Base-by-base conservation (phyloP, 2,113 vertebrate genomes). In the Empidonax alnorum region DNA sequence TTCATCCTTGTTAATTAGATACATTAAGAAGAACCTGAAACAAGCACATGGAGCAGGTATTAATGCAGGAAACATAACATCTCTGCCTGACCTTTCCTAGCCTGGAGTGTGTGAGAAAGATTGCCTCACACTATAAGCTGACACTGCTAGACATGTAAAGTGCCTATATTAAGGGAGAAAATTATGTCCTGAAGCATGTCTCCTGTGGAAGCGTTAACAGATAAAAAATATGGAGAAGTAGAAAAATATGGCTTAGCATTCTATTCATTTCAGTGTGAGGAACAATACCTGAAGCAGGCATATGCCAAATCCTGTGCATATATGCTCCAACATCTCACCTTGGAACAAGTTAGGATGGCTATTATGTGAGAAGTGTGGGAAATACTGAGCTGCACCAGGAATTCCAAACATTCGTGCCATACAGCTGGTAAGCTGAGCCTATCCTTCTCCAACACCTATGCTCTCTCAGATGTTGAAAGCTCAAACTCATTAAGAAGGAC, bases 1-100 rank as follows among this genome's bases (percentile, higher is more conserved):
- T 97, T 99, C 99, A 96, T 99, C 99, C 97, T 99, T 99, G 97
- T 99, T 99, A 98, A 99, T 99, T 58, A 99, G 98, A 96, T 99
- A 99, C 99, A 99, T 99, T 96, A 99, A 96, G 96, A 99, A 99
- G 98, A 99, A 99, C 97, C 99, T 99, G 97, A 58, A 97, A 97
- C 2, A 89, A 95, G 47, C 56, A 89, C 30, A 93, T 76, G 42
- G 81, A 61, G 10, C 23, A 1, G 22, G 11, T 52, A 59, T 90
- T 82, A 96, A 79, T 68, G 46, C 24, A 90, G 76, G 86, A 53
- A 63, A 49, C 3, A 1, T 31, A 21, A 39, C 31, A 31, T 42
- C 42, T 83, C 73, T 93, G 42, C 23, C 75, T 53, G 41, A 59
- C 21, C 25, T 50, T n/a, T 61, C 52, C 35, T 72, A 10, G 35